Evolutionary conservation across 1,140 invertebrate genomes (phyloP), one percentile per base, ranked within the genome.

Genomic region (Atta texana): DNA sequence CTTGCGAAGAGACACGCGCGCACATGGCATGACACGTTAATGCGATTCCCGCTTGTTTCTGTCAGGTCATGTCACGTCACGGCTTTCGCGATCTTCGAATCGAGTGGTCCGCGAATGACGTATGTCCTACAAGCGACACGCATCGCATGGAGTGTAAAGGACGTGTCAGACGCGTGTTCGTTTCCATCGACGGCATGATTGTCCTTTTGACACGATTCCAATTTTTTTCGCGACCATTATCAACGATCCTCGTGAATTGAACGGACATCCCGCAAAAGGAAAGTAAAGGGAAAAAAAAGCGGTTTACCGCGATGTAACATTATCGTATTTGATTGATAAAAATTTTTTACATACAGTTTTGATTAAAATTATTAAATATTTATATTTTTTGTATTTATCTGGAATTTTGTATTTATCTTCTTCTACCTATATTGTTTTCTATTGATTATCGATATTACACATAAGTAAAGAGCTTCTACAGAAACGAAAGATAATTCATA

Each of bases 21-120:
- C 59, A 86, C 28, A 80, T 49, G 28, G 12, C n/a, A 24, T 84
- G 89, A 78, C 69, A 87, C 28, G 75, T 31, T 90, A 90, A 90
- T 87, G 63, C 76, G 61, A 90, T 78, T 89, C 84, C 71, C 18
- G 57, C 21, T 72, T 82, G 76, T 84, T 72, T 21, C 71, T 87
- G 84, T 82, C 88, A 89, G 55, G 69, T 71, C 44, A 18, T 44
- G 68, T 89, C 88, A 84, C 69, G 74, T 89, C 88, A 89, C 34
- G 31, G 78, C 66, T 74, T 78, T 89, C 85, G 31, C 63, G 85
- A 88, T 87, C 71, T 68, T 78, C 53, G 71, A 82, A 76, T 81
- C 84, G 87, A 82, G 51, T 89, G 85, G 80, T 86, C 88, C 89
- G 88, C 59, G 69, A 80, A 31, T 89, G 89, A 90, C 89, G 88